Conservation (phyloP, 2,797 vertebrate genomes). For the Pangasius mekongensis region DNA sequence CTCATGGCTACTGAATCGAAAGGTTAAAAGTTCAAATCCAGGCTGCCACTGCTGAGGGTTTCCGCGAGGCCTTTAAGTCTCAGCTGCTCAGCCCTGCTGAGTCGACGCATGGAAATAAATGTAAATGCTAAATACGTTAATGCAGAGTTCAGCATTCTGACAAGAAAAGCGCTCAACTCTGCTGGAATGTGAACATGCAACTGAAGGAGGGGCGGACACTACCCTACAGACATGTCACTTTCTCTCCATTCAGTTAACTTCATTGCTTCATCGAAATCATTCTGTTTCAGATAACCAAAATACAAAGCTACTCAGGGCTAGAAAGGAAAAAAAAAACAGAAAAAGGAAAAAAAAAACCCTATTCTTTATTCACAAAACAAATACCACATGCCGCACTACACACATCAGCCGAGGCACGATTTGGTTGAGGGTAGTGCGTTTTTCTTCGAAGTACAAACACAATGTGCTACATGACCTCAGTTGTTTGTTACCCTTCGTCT, state of each 20-base stretch:
- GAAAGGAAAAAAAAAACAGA: background rate
- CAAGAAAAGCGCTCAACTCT: background rate
- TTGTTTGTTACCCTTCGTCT: background rate
- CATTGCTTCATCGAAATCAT: background rate
- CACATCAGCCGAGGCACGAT: background rate
- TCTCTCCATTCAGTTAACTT: background rate
- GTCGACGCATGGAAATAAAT: constrained; percentile 2
- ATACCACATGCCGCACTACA: background rate
- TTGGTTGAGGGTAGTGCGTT: background rate
- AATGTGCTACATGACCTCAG: background rate
- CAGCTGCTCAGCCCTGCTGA: background rate
- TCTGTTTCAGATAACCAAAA: background rate
- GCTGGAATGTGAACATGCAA: background rate
- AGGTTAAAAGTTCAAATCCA: background rate
- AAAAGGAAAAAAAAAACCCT: background rate
- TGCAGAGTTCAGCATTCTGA: background rate
- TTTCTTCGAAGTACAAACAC: background rate
- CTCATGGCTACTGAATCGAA: background rate
- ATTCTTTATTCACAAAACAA: background rate
- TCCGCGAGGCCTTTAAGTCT: background rate
- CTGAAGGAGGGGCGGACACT: background rate
- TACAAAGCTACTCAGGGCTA: background rate
- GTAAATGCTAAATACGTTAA: constrained; percentile 4
- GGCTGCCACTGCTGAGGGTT: background rate
- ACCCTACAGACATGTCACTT: background rate